A percentile compares a stretch with the other conserved stretches of the same genome.
Evolutionary conservation across 1,140 invertebrate species (phyloP).

Genomic region (Lutraria rhynchaena): DNA sequence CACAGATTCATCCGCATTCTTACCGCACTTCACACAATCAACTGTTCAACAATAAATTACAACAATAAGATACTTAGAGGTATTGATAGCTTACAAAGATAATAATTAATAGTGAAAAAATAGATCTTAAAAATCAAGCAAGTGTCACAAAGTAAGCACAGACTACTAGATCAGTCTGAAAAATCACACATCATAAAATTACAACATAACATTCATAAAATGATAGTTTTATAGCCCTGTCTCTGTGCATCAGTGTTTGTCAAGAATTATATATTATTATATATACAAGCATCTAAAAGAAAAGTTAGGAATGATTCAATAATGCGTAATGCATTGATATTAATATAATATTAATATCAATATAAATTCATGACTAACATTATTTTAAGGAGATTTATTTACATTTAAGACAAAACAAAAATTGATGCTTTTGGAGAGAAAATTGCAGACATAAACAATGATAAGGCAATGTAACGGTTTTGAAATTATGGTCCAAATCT

Average conservation of each 20-base stretch:
- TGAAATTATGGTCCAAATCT: background rate
- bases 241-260: too few species aligned
- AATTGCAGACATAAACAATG: background rate
- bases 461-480: background rate
- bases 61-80: background rate
- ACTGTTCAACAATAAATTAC: slow-evolving; percentile 54
- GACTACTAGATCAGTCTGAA: background rate
- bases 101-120: background rate
- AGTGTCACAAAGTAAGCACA: background rate
- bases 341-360: too few species aligned
- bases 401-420: background rate
- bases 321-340: too few species aligned
- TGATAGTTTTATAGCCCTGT: too few species aligned
- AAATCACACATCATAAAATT: background rate
- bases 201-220: background rate
- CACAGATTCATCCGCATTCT: slow-evolving; percentile 86
- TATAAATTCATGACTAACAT: too few species aligned
- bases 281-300: too few species aligned
- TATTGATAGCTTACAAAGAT: background rate
- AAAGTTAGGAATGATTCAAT: too few species aligned
- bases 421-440: background rate
- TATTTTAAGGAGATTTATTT: too few species aligned
- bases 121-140: background rate
- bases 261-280: too few species aligned
- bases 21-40: slow-evolving; percentile 77